Conservation (phyloP, 1,140 invertebrate genomes). For the Arion vulgaris region DNA sequence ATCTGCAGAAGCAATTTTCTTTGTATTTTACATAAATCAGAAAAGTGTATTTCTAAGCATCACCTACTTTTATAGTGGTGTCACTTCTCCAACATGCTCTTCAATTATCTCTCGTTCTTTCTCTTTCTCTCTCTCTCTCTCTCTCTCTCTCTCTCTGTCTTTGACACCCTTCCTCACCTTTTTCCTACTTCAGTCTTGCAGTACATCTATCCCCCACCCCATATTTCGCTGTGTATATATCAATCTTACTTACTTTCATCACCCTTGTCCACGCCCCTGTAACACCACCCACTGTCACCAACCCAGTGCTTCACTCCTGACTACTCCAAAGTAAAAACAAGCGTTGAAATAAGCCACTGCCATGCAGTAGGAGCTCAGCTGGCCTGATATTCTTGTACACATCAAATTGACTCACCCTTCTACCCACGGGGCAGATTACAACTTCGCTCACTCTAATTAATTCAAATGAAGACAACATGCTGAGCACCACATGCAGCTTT, state of each 20-base stretch:
- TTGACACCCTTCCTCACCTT: too few relatives aligned
- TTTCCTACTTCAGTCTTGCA: not conserved
- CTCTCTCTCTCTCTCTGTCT: not conserved
- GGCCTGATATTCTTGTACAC: not conserved
- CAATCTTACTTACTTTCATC: too few relatives aligned
- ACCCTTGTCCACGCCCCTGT: too few relatives aligned
- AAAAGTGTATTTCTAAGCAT: too few relatives aligned
- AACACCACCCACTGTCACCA: not conserved
- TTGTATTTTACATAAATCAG: not conserved
- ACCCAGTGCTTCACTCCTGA: too few relatives aligned
- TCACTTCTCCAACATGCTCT: too few relatives aligned
- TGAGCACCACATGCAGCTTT: not conserved
- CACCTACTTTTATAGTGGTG: too few relatives aligned
- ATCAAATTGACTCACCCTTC: constrained; percentile 1
- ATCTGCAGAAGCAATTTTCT: not conserved
- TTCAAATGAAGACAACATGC: not conserved
- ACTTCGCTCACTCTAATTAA: constrained; percentile 7
- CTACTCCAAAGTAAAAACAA: not conserved
- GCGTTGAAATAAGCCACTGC: not conserved
- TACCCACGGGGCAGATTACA: not conserved
- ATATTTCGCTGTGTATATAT: too few relatives aligned
- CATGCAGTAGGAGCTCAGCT: not conserved
- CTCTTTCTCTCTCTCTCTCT: not conserved
- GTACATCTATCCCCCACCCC: too few relatives aligned
- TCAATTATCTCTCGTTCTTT: not conserved